These are phyloP conservation scores for Empidonax alnorum DNA, from an alignment of 2,113 vertebrate species.

Conservation along the genomic window DNA sequence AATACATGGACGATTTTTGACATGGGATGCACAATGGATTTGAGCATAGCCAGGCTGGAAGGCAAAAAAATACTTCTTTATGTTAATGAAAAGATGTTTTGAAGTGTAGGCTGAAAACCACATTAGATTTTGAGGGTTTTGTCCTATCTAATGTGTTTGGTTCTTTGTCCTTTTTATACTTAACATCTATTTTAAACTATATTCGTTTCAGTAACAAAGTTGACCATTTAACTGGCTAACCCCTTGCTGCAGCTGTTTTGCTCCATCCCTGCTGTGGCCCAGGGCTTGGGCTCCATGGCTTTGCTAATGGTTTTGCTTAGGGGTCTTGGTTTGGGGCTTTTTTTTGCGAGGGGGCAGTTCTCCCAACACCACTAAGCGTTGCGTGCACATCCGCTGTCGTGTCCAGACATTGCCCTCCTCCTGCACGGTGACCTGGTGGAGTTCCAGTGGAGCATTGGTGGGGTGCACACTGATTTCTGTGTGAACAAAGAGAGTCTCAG, in stretches of 20 bases:
- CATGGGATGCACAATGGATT: not conserved
- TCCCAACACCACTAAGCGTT: not conserved
- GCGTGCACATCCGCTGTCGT: not conserved
- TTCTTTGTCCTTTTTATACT: not conserved
- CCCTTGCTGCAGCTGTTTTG: not conserved
- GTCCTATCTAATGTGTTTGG: not conserved
- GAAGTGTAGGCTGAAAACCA: not conserved
- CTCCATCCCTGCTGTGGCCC: not conserved
- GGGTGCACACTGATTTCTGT: not conserved
- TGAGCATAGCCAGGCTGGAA: not conserved
- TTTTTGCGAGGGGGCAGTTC: not conserved
- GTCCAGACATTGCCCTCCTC: not conserved
- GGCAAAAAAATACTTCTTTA: not conserved
- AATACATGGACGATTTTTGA: not conserved
- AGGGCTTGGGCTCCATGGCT: not conserved
- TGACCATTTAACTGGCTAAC: not conserved
- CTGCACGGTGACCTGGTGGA: fast-evolving
- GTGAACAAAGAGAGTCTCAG: not conserved
- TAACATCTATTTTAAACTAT: not conserved
- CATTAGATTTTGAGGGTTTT: not conserved
- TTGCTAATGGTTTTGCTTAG: not conserved
- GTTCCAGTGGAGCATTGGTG: not conserved
- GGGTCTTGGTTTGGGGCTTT: not conserved
- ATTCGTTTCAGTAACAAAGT: not conserved
- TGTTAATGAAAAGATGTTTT: not conserved